Evolutionary conservation across 2,888 invertebrate species (phyloP).

Genomic region (Acronicta alni): DNA sequence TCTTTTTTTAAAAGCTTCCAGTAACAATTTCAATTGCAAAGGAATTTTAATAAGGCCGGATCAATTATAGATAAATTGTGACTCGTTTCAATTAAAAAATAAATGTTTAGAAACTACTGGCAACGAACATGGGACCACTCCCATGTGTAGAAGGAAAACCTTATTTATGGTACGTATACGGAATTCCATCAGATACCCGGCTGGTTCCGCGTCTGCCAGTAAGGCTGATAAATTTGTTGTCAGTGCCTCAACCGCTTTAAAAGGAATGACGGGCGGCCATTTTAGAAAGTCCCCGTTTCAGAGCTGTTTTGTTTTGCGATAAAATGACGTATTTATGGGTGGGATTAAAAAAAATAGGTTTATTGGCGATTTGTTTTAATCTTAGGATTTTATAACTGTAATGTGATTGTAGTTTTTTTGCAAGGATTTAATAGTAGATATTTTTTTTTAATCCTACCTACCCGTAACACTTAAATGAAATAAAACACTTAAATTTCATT

Average conservation of each 20-base stretch:
- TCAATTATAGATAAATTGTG: constrained; percentile 3
- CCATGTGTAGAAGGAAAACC: constrained; percentile 40
- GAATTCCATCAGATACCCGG: constrained; percentile 49
- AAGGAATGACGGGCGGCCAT: constrained; percentile 53
- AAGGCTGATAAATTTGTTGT: constrained; percentile 55
- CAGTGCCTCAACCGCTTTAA: constrained; percentile 42
- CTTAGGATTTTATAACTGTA: neutral
- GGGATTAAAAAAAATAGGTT: constrained; percentile 8
- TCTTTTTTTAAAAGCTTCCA: too few relatives aligned
- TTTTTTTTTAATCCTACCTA: too few relatives aligned
- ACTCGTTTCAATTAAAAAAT: constrained; percentile 16
- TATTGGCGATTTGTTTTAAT: neutral
- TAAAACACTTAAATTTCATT: too few relatives aligned
- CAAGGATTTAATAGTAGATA: too few relatives aligned
- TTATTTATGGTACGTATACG: constrained; percentile 42
- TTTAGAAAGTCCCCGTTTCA: constrained; percentile 51
- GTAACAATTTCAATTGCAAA: neutral
- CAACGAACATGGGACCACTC: constrained; percentile 24
- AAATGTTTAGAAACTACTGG: constrained; percentile 29
- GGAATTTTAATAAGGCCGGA: neutral
- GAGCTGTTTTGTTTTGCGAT: constrained; percentile 35
- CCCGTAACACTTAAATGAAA: too few relatives aligned
- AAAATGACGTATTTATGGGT: constrained; percentile 16
- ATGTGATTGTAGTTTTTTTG: neutral
- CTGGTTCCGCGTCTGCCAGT: constrained; percentile 51